Evolutionary conservation across 2,888 invertebrate genomes (phyloP).

Genomic region (Heliconius cydno): DNA sequence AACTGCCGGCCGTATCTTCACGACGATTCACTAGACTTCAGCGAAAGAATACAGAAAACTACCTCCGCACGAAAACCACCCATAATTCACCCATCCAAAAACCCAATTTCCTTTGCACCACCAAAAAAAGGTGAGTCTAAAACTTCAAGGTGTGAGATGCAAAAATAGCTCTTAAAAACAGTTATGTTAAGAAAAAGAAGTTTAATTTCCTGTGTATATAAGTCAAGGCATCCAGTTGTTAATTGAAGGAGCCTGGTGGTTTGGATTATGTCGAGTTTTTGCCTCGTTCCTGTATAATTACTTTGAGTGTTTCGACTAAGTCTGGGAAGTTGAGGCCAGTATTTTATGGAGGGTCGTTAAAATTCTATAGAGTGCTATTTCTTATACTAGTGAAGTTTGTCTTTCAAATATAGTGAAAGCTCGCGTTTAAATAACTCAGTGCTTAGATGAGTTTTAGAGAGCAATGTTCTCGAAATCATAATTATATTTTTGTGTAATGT

Average conservation of each 20-base stretch:
- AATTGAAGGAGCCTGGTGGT: constrained; percentile 61
- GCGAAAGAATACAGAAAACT: constrained; percentile 54
- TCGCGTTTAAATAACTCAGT: constrained; percentile 31
- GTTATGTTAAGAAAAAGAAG: constrained; percentile 55
- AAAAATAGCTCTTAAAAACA: constrained; percentile 60
- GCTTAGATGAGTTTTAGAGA: constrained; percentile 18
- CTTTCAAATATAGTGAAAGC: constrained; percentile 52
- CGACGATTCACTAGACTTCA: constrained; percentile 62
- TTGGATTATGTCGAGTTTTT: constrained; percentile 67
- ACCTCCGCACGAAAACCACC: constrained; percentile 51
- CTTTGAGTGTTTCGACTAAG: constrained; percentile 58
- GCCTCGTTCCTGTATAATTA: constrained; percentile 60
- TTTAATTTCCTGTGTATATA: constrained; percentile 68
- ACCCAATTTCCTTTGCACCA: constrained; percentile 54
- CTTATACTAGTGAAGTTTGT: constrained; percentile 57
- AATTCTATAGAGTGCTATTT: constrained; percentile 61
- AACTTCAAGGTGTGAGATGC: constrained; percentile 51
- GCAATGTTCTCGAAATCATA: background rate
- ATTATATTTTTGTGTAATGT: background rate
- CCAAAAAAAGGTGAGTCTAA: constrained; percentile 54
- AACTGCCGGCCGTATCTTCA: constrained; percentile 63
- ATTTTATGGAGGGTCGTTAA: constrained; percentile 62
- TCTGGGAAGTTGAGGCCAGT: constrained; percentile 56
- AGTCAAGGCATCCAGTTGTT: constrained; percentile 56
- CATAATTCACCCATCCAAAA: constrained; percentile 51